Percentiles rank a stretch among this genome's conserved stretches.
Evolutionary conservation across 2,888 invertebrate species (phyloP).

Genomic region (Ornithoptera priamus): DNA sequence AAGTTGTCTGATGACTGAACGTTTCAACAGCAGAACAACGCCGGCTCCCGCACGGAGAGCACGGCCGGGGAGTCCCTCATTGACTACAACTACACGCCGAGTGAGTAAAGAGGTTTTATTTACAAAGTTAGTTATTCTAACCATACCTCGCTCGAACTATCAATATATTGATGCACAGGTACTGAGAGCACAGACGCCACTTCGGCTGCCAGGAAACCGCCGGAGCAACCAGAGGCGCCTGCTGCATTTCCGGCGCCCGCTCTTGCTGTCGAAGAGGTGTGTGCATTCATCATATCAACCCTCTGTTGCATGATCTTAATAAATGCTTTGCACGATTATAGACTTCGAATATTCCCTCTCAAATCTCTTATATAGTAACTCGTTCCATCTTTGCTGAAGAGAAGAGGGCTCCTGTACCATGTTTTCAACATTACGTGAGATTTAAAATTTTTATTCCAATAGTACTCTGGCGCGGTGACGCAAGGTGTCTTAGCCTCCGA

Average conservation of each 20-base stretch:
- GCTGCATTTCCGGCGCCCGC: not conserved
- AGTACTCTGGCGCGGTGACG: too few species aligned
- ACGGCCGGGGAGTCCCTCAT: conserved; percentile 64
- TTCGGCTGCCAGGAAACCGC: conserved; percentile 46
- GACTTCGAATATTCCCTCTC: too few species aligned
- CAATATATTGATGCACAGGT: conserved; percentile 35
- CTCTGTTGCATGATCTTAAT: not conserved
- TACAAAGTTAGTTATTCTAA: too few species aligned
- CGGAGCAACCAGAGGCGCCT: not conserved
- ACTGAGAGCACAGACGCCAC: conserved; percentile 48
- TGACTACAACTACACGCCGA: conserved; percentile 66
- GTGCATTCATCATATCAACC: not conserved
- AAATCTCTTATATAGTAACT: too few species aligned
- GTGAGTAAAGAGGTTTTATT: conserved; percentile 43
- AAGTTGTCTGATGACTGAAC: not conserved
- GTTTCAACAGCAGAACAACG: conserved; percentile 50
- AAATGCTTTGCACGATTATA: too few species aligned
- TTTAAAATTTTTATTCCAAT: too few species aligned
- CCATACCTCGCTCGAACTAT: too few species aligned
- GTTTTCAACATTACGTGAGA: too few species aligned
- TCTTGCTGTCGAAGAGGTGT: conserved; percentile 18
- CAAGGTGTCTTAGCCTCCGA: too few species aligned
- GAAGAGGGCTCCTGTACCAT: too few species aligned
- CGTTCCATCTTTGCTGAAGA: too few species aligned
- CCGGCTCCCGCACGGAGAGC: conserved; percentile 60